These are phyloP conservation scores for Tetraodon nigroviridis DNA, from an alignment of 2,113 vertebrate species.

Conservation along the genomic window DNA sequence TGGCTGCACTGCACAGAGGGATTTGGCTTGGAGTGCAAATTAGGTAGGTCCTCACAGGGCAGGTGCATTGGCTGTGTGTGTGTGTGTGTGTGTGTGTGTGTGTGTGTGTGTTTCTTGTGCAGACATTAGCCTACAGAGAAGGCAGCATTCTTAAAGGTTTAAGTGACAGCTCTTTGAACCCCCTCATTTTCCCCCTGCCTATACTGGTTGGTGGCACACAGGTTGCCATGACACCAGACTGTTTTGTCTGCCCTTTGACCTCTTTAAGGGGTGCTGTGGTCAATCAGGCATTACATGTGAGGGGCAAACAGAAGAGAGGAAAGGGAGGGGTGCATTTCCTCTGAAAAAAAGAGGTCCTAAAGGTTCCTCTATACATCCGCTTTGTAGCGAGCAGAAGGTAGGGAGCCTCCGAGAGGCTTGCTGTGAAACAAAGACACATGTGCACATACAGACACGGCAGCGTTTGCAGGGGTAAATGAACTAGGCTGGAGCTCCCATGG, in stretches of 20 bases:
- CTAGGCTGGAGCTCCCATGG: slow-evolving; percentile 69
- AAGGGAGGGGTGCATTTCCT: slow-evolving; percentile 59
- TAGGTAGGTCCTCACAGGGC: slow-evolving; percentile 46
- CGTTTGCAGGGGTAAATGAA: slow-evolving; percentile 65
- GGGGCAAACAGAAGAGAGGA: slow-evolving; percentile 66
- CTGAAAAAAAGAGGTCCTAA: slow-evolving; percentile 71
- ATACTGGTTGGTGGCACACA: slow-evolving; percentile 74
- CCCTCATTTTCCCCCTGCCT: slow-evolving; percentile 16
- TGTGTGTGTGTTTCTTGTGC: slow-evolving; percentile 33
- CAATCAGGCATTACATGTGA: slow-evolving; percentile 79
- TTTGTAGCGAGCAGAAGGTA: slow-evolving; percentile 65
- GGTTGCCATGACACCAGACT: slow-evolving; percentile 84
- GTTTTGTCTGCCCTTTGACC: slow-evolving; percentile 82
- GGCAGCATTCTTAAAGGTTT: slow-evolving; percentile 63
- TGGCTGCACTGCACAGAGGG: slow-evolving; percentile 35
- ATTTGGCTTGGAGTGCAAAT: slow-evolving; percentile 49
- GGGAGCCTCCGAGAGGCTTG: slow-evolving; percentile 55
- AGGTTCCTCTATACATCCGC: slow-evolving; percentile 69
- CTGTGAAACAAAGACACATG: slow-evolving; percentile 73
- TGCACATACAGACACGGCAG: slow-evolving; percentile 64
- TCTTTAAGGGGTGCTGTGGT: slow-evolving; percentile 78
- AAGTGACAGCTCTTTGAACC: slow-evolving; percentile 66
- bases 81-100: neutral
- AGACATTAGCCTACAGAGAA: slow-evolving; percentile 48
- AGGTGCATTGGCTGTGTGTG: slow-evolving; percentile 45